Evolutionary conservation across 2,888 invertebrate species (phyloP).

Genomic region (Pediacus dermestoides): DNA sequence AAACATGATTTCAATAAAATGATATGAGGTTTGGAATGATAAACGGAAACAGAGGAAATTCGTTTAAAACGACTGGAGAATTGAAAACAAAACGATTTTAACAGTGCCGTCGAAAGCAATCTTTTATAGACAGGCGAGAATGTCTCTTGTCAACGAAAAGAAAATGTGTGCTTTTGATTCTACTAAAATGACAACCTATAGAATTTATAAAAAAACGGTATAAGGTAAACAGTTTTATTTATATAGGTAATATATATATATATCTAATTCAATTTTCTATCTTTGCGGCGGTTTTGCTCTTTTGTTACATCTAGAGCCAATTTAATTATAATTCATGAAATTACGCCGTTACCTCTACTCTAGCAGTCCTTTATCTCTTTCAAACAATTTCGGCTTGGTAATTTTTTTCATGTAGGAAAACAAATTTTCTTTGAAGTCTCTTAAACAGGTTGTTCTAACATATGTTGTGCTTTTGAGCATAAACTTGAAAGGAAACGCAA

Average conservation of each 20-base stretch:
- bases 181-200: slow-evolving; percentile 1
- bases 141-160: neutral
- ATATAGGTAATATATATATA: no score
- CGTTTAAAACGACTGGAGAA: slow-evolving; percentile 19
- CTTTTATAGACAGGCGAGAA: slow-evolving; percentile 24
- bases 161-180: slow-evolving; percentile 1
- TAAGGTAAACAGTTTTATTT: no score
- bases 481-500: slow-evolving; percentile 21
- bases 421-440: slow-evolving; percentile 19
- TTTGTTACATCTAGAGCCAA: no score
- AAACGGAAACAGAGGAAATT: slow-evolving; percentile 15
- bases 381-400: no score
- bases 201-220: no score
- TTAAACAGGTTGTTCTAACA: slow-evolving; percentile 15
- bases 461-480: slow-evolving; percentile 20
- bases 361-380: no score
- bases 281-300: no score
- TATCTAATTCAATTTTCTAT: no score
- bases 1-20: no score
- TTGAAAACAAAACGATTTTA: slow-evolving; percentile 22
- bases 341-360: no score
- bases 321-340: no score
- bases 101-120: slow-evolving; percentile 27
- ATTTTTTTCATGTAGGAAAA: neutral
- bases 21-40: slow-evolving; percentile 1